Percentiles rank a stretch among this genome's conserved stretches.
Evolutionary conservation across 2,113 vertebrate species (phyloP).

Genomic region (Rana temporaria): DNA sequence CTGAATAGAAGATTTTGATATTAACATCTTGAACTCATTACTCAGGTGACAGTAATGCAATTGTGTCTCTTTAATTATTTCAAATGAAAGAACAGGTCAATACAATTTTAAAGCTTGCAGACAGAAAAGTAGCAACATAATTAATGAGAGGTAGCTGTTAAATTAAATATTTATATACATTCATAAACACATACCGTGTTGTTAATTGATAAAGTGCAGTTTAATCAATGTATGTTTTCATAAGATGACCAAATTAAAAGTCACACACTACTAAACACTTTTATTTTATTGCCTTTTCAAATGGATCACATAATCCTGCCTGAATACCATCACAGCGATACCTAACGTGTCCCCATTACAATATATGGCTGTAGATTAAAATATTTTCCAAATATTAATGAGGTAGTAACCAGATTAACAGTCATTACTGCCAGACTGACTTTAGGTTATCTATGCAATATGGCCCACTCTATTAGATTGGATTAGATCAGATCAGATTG

Average conservation of each 20-base stretch:
- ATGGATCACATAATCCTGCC: too few relatives aligned
- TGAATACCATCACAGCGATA: too few relatives aligned
- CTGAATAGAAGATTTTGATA: background rate
- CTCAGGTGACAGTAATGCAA: background rate
- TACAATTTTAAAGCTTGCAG: background rate
- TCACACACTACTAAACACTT: too few relatives aligned
- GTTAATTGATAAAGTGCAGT: background rate
- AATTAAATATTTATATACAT: background rate
- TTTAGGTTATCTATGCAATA: too few relatives aligned
- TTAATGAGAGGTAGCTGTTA: background rate
- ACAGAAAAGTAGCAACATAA: background rate
- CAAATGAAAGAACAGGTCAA: conserved; percentile 10
- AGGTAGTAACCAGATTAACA: too few relatives aligned
- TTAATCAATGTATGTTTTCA: background rate
- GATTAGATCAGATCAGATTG: too few relatives aligned
- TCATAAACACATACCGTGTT: background rate
- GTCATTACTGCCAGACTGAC: too few relatives aligned
- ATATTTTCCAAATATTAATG: too few relatives aligned
- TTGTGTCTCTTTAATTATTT: conserved; percentile 11
- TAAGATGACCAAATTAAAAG: background rate
- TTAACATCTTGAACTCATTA: conserved; percentile 4
- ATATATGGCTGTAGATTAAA: too few relatives aligned
- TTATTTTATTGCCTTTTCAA: too few relatives aligned
- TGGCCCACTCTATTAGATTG: too few relatives aligned
- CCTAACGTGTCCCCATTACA: too few relatives aligned